A percentile compares a stretch with the other conserved stretches of the same genome.
These are phyloP conservation scores for Terrapene triunguis DNA, from an alignment of 2,113 vertebrate genomes.

Conservation along the genomic window DNA sequence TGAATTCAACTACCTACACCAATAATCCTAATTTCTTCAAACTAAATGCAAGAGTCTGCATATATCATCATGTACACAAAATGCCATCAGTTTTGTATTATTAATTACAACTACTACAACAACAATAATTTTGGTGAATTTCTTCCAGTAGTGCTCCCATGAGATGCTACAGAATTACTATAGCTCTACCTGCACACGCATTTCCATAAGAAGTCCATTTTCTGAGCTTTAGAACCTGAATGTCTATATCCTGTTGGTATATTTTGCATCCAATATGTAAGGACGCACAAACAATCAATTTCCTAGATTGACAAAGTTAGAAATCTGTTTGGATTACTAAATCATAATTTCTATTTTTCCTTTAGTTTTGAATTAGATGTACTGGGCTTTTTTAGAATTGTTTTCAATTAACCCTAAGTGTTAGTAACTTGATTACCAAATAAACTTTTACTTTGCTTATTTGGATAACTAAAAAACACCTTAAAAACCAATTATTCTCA, in stretches of 20 bases:
- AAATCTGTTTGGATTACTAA: neutral
- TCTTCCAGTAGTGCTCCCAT: neutral
- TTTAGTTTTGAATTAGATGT: neutral
- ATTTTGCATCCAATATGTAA: too few species aligned
- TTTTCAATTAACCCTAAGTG: neutral
- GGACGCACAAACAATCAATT: neutral
- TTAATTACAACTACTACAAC: too few species aligned
- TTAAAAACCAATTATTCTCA: neutral
- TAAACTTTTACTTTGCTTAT: neutral
- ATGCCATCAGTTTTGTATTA: neutral
- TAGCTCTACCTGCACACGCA: neutral
- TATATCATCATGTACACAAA: neutral
- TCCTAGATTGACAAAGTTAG: neutral
- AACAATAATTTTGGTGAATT: neutral
- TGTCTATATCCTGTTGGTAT: too few species aligned
- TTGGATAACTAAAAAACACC: neutral
- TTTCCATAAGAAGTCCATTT: neutral
- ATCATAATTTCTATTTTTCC: neutral
- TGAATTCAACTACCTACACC: too few species aligned
- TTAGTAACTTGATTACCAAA: neutral
- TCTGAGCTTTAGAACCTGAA: neutral
- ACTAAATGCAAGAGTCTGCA: too few species aligned
- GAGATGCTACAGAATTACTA: neutral
- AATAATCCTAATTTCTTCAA: too few species aligned
- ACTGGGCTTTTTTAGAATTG: neutral